Evolutionary conservation across 2,888 invertebrate genomes (phyloP).

Genomic region (Lepidocyrtoides sp.): DNA sequence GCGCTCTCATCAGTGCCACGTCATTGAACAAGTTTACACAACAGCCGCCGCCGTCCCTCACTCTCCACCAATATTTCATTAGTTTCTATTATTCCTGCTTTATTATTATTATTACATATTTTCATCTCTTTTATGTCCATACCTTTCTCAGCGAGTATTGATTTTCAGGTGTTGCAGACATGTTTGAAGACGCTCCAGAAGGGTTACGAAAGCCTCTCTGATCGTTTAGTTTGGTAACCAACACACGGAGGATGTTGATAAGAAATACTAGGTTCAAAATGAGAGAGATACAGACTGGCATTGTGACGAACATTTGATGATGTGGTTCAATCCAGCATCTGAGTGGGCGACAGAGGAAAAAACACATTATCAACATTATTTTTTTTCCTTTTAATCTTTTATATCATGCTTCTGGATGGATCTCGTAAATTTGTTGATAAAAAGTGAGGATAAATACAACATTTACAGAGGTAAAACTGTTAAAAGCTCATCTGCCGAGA

Average conservation of each 20-base stretch:
- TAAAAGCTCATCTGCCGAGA: too few relatives aligned
- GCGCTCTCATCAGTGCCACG: not conserved
- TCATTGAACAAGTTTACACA: not conserved
- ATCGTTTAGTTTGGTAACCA: conserved; percentile 90
- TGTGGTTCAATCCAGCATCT: conserved; percentile 94
- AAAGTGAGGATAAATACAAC: too few relatives aligned
- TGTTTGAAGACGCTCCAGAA: conserved; percentile 79
- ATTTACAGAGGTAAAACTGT: too few relatives aligned
- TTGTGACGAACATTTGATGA: conserved; percentile 88
- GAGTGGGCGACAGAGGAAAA: conserved; percentile 65
- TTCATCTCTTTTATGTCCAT: not conserved
- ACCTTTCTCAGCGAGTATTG: conserved; percentile 84
- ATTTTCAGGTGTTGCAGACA: conserved; percentile 82
- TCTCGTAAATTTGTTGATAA: too few relatives aligned
- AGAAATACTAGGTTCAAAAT: conserved; percentile 94
- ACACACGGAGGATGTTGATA: conserved; percentile 95
- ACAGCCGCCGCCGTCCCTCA: too few relatives aligned
- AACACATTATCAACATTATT: conserved; percentile 7
- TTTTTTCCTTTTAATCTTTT: not conserved
- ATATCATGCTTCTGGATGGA: too few relatives aligned
- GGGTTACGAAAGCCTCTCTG: conserved; percentile 83
- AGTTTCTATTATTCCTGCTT: too few relatives aligned
- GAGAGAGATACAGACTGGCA: conserved; percentile 93
- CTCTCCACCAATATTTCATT: too few relatives aligned
- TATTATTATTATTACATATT: not conserved